Conservation (phyloP, 2,113 vertebrate species). For the Otis tarda region DNA sequence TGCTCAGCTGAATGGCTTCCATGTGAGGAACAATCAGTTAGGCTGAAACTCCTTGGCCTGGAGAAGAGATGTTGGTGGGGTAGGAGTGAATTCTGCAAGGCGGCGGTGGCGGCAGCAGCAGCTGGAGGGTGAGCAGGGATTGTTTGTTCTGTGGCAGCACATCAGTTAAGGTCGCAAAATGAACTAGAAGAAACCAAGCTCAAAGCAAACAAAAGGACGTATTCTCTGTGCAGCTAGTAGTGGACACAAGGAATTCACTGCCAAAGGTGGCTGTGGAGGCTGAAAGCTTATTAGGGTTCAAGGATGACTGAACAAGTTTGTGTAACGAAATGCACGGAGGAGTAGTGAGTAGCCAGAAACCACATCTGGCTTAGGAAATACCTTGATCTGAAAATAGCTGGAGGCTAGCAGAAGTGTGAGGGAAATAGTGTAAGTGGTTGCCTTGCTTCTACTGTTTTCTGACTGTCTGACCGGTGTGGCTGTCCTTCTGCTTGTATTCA, state of each 20-base stretch:
- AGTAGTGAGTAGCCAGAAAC: slow-evolving; percentile 33
- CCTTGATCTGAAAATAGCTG: slow-evolving; percentile 54
- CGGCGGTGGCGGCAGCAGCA: background rate
- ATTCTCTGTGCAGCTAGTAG: background rate
- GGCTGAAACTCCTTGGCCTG: background rate
- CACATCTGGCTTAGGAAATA: slow-evolving; percentile 41
- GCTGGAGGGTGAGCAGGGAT: background rate
- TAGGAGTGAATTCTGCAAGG: background rate
- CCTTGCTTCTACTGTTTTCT: background rate
- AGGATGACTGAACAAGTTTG: slow-evolving; percentile 46
- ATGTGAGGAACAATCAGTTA: background rate
- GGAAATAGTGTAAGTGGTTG: background rate
- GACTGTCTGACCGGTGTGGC: background rate
- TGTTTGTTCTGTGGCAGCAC: background rate
- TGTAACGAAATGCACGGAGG: background rate
- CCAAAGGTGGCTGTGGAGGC: background rate
- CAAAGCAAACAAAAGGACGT: background rate
- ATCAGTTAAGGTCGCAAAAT: background rate
- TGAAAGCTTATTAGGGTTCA: slow-evolving; percentile 29
- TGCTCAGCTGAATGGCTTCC: background rate
- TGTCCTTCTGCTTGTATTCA: background rate
- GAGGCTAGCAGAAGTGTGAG: slow-evolving; percentile 38
- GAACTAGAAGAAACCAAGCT: background rate
- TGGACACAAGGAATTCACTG: slow-evolving; percentile 1
- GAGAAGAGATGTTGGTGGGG: background rate